A percentile compares a stretch with the other conserved stretches of the same genome.
These are phyloP conservation scores for Kuschelorhynchus macadamiae DNA, from an alignment of 2,888 invertebrate genomes.

Conservation along the genomic window DNA sequence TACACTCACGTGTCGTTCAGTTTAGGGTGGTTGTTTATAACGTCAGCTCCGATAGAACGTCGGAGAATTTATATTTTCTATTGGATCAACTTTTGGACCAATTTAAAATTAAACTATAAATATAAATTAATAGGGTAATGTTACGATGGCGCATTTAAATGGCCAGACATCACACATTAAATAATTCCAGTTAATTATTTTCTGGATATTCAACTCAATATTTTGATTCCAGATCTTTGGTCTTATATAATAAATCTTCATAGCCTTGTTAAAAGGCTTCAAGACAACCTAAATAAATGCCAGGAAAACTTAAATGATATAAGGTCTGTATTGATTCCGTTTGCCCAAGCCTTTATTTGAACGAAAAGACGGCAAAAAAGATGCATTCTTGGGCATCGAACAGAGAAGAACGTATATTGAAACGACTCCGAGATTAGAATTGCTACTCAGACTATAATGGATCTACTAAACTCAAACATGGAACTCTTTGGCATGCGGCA, in stretches of 20 bases:
- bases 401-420: conserved; percentile 81
- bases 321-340: conserved; percentile 83
- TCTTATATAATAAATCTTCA: conserved; percentile 86
- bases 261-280: conserved; percentile 83
- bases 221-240: conserved; percentile 76
- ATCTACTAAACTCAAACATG: conserved; percentile 85
- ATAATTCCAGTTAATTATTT: no score
- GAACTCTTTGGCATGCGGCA: conserved; percentile 83
- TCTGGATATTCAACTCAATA: background rate
- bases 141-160: no score
- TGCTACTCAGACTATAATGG: conserved; percentile 81
- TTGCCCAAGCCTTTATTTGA: conserved; percentile 92
- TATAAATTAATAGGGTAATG: no score
- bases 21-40: no score
- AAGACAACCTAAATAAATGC: conserved; percentile 84
- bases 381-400: conserved; percentile 87
- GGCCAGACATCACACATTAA: no score
- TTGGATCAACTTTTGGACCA: no score
- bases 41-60: no score
- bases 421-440: conserved; percentile 82
- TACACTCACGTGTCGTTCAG: no score
- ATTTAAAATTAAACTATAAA: no score
- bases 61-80: no score
- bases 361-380: conserved; percentile 88
- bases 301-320: conserved; percentile 90